Evolutionary conservation across 2,888 invertebrate species (phyloP), one percentile per base, ranked within the genome.

Genomic region (Shargacucullia verbasci): DNA sequence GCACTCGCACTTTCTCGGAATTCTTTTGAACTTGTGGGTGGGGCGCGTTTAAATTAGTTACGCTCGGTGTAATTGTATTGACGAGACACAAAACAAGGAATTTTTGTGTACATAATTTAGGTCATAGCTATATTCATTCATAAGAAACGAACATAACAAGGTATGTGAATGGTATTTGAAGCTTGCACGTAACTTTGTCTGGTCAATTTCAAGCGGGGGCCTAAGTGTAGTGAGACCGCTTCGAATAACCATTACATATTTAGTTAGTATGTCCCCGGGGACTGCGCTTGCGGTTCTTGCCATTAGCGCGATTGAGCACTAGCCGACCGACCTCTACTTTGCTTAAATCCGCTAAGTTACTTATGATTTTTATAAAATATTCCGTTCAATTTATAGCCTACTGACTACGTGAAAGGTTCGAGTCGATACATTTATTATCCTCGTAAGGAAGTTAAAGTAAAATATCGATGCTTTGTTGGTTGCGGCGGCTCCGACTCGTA

Each of bases 261-360:
- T 89, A 90, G 89, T 88, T 86, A 86, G 89, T 84, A 81, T 83
- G 86, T 87, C 90, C 88, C 83, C 73, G 61, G 87, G 85, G 89
- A 86, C 83, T 87, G 86, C 84, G 86, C 86, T 89, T 91, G 92
- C 85, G 92, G 91, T 90, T 90, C 83, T 84, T 83, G 83, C 92
- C 90, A 92, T 92, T 92, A 92, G 91, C 74, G 79, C 90, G 83
- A 91, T 91, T 91, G 91, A 91, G 87, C 79, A 83, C 85, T 84
- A 78, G 77, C 79, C 81, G 76, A 63, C 78, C 82, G 74, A 58
- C 70, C 77, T 73, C 72, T 66, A 47, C 57, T 71, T 70, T 58
- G 68, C 58, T 73, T 63, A 67, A 68, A 60, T 61, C 63, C 46
- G 63, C 69, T 79, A 70, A 70, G 66, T 73, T 65, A 71, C 70